Conservation (phyloP, 1,140 invertebrate genomes). For the Lordiphosa mommai region DNA sequence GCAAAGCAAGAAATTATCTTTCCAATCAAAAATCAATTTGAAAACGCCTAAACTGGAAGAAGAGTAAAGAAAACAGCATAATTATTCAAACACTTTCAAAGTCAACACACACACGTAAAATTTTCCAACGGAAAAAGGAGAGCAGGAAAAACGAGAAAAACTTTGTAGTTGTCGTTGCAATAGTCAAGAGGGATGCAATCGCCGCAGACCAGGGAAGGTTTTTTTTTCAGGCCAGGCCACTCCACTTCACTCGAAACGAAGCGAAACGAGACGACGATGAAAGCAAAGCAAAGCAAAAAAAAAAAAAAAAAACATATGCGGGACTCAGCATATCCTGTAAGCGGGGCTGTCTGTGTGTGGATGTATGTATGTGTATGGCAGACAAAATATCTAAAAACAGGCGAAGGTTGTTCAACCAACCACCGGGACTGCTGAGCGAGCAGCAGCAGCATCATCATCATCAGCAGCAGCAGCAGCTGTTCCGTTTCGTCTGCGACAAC, state of each 20-base stretch:
- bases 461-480: conserved; percentile 32
- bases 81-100: conserved; percentile 76
- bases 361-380: conserved; percentile 19
- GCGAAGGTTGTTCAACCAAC: conserved; percentile 72
- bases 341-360: conserved; percentile 26
- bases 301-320: conserved; percentile 66
- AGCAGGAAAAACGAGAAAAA: conserved; percentile 32
- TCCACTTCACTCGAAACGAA: conserved; percentile 30
- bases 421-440: conserved; percentile 13
- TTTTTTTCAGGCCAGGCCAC: neutral
- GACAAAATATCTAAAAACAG: conserved; percentile 71
- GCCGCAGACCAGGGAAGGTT: conserved; percentile 31
- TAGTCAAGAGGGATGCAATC: conserved; percentile 37
- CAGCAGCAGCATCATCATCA: conserved; percentile 17
- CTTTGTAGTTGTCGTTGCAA: conserved; percentile 28
- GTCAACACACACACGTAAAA: conserved; percentile 37
- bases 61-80: conserved; percentile 50
- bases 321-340: conserved; percentile 65
- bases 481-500: conserved; percentile 3
- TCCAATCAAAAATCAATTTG: conserved; percentile 33
- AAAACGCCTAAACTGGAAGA: conserved; percentile 16
- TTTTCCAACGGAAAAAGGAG: conserved; percentile 5
- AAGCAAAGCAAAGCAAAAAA: conserved; percentile 6
- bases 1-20: too few relatives aligned
- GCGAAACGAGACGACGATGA: conserved; percentile 22